Evolutionary conservation across 2,113 vertebrate species (phyloP), one percentile per base, ranked within the genome.

Genomic region (Zingel zingel): DNA sequence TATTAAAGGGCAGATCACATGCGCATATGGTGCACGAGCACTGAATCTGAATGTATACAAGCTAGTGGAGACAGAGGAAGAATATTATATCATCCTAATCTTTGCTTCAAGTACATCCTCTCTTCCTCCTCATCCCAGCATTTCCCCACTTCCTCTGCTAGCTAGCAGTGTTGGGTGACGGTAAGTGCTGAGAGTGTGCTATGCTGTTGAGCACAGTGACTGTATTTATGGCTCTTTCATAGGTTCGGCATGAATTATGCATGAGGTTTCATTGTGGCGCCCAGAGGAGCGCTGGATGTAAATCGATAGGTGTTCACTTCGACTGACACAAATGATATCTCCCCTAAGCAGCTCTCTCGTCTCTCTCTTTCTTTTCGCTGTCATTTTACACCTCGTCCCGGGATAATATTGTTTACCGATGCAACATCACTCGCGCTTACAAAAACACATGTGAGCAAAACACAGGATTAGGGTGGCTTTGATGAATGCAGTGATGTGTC

Each of bases 171-270:
- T 36, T 76, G 57, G 68, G 77, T 33, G 87, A 89, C 76, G 69
- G 27, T 66, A 81, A 88, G 85, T 85, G 88, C 86, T 84, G 86
- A 86, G 86, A 70, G 57, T 16, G 70, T 63, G 87, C 77, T 30
- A 18, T 57, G 70, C 82, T 59, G 86, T 79, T 19, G 61, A 85
- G 77, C 62, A 2, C 27, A 71, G 68, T 48, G 72, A 81, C 77
- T 81, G 88, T 93, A 90, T 94, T 94, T 92, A 93, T 90, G 90
- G 85, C 67, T 91, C 84, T 84, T 89, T 89, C 91, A 92, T 86
- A 76, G 84, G 54, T 71, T 58, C 54, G 3, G 2, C n/a, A 90
- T 94, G 92, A 94, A 95, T 95, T 84, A 93, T 87, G 25, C 87
- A 94, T 91, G 89, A 93, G 82, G 65, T 69, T 70, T 83, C 84